Evolutionary conservation across 2,113 vertebrate genomes (phyloP).

Genomic region (Datnioides undecimradiatus): DNA sequence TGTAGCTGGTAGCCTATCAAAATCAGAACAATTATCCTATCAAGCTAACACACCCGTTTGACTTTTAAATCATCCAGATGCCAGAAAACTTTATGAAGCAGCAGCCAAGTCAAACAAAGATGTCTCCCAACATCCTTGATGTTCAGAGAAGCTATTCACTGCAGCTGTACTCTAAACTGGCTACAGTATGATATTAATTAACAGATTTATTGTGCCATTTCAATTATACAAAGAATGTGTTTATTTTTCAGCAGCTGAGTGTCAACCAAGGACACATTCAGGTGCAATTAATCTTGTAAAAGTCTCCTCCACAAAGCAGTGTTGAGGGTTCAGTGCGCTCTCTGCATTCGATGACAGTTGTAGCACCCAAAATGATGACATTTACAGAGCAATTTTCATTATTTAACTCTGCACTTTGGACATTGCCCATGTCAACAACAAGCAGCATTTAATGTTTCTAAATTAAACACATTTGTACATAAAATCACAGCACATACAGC

Average conservation of each 20-base stretch:
- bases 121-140: conserved; percentile 40
- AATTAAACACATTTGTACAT: conserved; percentile 37
- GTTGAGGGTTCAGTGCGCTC: background rate
- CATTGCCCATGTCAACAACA: background rate
- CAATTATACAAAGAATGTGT: conserved; percentile 49
- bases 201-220: conserved; percentile 43
- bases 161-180: conserved; percentile 37
- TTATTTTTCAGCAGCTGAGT: conserved; percentile 39
- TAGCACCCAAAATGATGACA: conserved; percentile 27
- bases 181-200: conserved; percentile 49
- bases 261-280: conserved; percentile 40
- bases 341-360: background rate
- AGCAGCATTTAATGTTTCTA: conserved; percentile 6
- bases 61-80: conserved; percentile 52
- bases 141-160: conserved; percentile 32
- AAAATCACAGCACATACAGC: background rate
- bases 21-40: conserved; percentile 55
- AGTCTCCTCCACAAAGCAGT: background rate
- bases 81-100: conserved; percentile 24
- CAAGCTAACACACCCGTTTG: conserved; percentile 49
- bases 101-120: conserved; percentile 41
- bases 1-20: conserved; percentile 49
- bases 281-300: conserved; percentile 5
- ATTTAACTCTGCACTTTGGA: conserved; percentile 22
- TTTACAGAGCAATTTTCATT: conserved; percentile 18